A percentile compares a stretch with the other conserved stretches of the same genome.
Conservation (phyloP, 2,888 invertebrate genomes). For the Sinotaia quadrata region DNA sequence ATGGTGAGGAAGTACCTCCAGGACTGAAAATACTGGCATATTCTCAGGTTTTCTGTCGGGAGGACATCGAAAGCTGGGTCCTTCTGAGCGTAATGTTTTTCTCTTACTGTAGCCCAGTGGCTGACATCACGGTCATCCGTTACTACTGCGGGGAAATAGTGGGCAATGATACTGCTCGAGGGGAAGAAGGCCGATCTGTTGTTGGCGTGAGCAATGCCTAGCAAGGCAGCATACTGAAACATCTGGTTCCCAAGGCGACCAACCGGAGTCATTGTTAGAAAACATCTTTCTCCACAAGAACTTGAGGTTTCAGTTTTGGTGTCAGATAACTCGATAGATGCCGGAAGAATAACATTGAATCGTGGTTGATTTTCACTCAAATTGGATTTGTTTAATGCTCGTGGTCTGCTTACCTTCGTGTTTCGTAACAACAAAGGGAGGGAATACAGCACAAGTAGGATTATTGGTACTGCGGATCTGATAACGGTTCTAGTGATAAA, state of each 20-base stretch:
- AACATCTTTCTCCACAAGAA: too few relatives aligned
- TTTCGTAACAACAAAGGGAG: too few relatives aligned
- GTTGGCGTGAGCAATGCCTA: conserved; percentile 35
- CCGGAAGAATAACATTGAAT: too few relatives aligned
- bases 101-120: conserved; percentile 11
- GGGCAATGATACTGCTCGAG: conserved; percentile 5
- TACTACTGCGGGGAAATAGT: conserved; percentile 15
- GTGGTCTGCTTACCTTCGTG: too few relatives aligned
- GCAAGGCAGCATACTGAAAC: conserved; percentile 41
- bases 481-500: too few relatives aligned
- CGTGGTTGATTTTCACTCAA: too few relatives aligned
- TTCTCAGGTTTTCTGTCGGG: conserved; percentile 29
- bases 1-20: conserved; percentile 37
- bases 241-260: conserved; percentile 43
- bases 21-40: conserved; percentile 41
- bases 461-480: too few relatives aligned
- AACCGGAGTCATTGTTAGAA: background rate
- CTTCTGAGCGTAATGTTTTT: conserved; percentile 14
- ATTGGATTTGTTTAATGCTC: too few relatives aligned
- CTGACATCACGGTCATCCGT: background rate
- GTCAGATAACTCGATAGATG: too few relatives aligned
- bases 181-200: conserved; percentile 34
- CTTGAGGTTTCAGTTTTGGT: too few relatives aligned
- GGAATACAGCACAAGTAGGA: too few relatives aligned
- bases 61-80: conserved; percentile 6